phyloP scores from a whole-genome alignment of 2,888 invertebrate genomes.

The Heliconius erato region DNA sequence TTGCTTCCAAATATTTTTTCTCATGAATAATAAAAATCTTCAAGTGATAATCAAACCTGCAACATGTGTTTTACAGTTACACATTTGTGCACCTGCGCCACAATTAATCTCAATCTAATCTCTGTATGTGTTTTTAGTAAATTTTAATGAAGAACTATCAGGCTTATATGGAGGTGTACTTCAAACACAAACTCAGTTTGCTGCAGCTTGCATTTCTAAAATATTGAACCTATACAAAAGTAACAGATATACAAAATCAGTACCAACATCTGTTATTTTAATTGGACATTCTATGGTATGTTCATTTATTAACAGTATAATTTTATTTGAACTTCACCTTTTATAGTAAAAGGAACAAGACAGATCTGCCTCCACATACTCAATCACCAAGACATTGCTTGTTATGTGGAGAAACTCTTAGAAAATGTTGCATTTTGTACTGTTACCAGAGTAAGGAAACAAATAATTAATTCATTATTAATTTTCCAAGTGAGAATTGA shows the following conservation, averaged over 20 bases:
- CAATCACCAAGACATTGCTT: too few relatives aligned
- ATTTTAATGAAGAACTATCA: slow-evolving; percentile 95
- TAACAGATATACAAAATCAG: slow-evolving; percentile 75
- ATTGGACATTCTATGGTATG: slow-evolving; percentile 98
- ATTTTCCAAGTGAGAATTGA: too few relatives aligned
- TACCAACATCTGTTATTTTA: slow-evolving; percentile 89
- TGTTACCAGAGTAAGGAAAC: too few relatives aligned
- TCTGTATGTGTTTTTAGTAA: slow-evolving; percentile 82
- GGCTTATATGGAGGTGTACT: slow-evolving; percentile 95
- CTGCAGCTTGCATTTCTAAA: slow-evolving; percentile 88
- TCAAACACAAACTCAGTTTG: slow-evolving; percentile 90
- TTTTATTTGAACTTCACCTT: not conserved
- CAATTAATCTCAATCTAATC: not conserved
- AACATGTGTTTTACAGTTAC: too few relatives aligned
- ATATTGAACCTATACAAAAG: slow-evolving; percentile 91
- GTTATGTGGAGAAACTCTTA: too few relatives aligned
- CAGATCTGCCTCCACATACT: too few relatives aligned
- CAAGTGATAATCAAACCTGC: too few relatives aligned
- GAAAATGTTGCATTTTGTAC: too few relatives aligned
- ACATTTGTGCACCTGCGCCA: too few relatives aligned
- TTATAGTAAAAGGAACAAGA: not conserved
- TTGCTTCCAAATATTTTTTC: not conserved
- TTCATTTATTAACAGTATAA: slow-evolving; percentile 43
- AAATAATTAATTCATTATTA: too few relatives aligned
- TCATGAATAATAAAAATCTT: not conserved